Conservation (phyloP, 2,113 vertebrate genomes). For the Bostrychus sinensis region DNA sequence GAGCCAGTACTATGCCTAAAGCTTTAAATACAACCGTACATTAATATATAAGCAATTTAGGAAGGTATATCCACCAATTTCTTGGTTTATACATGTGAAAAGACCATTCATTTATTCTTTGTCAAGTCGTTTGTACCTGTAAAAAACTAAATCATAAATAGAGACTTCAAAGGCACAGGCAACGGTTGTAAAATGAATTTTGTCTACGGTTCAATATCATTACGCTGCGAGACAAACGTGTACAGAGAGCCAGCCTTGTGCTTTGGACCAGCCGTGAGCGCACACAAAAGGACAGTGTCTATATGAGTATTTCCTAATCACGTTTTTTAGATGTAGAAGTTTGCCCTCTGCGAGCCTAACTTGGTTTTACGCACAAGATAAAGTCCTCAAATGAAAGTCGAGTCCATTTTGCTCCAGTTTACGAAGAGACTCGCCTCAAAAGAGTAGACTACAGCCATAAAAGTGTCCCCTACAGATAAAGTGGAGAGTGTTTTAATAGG, state of each 20-base stretch:
- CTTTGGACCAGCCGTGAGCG: neutral
- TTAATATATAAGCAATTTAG: neutral
- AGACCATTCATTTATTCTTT: neutral
- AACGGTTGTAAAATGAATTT: neutral
- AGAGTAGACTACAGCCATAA: neutral
- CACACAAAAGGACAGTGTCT: neutral
- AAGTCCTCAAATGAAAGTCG: neutral
- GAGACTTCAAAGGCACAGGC: no score
- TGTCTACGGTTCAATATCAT: neutral
- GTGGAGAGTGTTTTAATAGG: neutral
- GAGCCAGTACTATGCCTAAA: neutral
- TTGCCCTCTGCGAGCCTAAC: neutral
- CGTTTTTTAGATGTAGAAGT: neutral
- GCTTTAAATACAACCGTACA: neutral
- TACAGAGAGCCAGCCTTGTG: neutral
- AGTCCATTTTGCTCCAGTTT: neutral
- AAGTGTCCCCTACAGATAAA: neutral
- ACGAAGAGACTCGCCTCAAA: neutral
- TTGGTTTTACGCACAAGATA: neutral
- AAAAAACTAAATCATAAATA: neutral
- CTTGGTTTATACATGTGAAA: neutral
- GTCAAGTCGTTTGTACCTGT: neutral
- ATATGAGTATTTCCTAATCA: neutral
- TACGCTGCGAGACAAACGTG: neutral
- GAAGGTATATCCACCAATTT: neutral